Conservation (phyloP, 2,113 vertebrate species). For the Ariopsis seemanni region DNA sequence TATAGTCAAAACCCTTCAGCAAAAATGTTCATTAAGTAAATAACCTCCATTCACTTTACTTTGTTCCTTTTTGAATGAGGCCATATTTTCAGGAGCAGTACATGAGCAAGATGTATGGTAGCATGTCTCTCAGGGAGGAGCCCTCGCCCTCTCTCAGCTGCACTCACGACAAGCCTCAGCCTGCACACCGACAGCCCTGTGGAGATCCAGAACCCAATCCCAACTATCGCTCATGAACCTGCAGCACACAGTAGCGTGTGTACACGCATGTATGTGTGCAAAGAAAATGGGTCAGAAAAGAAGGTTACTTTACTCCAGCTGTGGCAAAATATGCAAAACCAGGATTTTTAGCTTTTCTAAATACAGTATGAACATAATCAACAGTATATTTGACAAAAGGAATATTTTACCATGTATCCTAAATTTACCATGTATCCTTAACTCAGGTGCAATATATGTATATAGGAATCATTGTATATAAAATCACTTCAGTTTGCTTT, state of each 20-base stretch:
- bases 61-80: not conserved
- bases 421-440: too few relatives aligned
- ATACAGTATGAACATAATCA: not conserved
- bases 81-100: not conserved
- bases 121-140: conserved; percentile 42
- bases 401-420: not conserved
- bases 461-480: too few relatives aligned
- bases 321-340: not conserved
- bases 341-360: not conserved
- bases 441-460: too few relatives aligned
- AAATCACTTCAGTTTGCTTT: too few relatives aligned
- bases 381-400: not conserved
- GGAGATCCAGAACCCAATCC: conserved; percentile 2
- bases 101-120: conserved; percentile 28
- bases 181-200: not conserved
- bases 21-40: not conserved
- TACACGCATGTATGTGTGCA: not conserved
- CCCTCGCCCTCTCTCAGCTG: conserved; percentile 26
- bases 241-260: not conserved
- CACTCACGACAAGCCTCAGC: not conserved
- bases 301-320: conserved; percentile 13
- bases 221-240: not conserved
- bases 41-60: not conserved
- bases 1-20: not conserved
- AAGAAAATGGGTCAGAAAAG: conserved; percentile 20